Conservation (phyloP, 2,888 invertebrate species). For the Rhimphoctona megacephalus region DNA sequence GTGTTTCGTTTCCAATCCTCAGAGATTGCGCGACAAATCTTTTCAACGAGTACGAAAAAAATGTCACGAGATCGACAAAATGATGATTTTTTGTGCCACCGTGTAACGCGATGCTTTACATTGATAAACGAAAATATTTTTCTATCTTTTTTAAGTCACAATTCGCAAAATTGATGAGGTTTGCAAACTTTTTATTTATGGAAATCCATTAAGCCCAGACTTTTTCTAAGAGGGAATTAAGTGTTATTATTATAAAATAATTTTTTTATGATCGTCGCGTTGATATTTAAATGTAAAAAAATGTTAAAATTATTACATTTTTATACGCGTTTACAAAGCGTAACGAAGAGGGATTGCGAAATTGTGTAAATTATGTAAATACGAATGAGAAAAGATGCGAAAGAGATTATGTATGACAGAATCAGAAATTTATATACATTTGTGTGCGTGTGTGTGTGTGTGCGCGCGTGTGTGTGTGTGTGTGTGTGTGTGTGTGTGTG, state of each 20-base stretch:
- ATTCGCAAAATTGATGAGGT: background rate
- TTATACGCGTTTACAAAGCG: background rate
- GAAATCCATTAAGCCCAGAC: background rate
- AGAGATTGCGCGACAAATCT: slow-evolving; percentile 26
- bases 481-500: too few species aligned
- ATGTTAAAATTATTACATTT: background rate
- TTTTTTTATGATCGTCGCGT: background rate
- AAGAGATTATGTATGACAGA: background rate
- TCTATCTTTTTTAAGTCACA: background rate
- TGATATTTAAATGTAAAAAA: background rate
- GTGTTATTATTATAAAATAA: background rate
- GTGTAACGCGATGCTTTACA: background rate
- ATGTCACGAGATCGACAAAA: background rate
- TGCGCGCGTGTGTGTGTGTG: too few species aligned
- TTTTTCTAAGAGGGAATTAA: background rate
- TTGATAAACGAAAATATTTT: background rate
- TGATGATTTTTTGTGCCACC: too few species aligned
- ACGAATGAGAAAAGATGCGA: slow-evolving; percentile 9
- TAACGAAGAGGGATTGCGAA: background rate
- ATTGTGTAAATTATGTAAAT: slow-evolving; percentile 18
- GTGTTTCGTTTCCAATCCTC: slow-evolving; percentile 60
- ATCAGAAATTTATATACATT: background rate
- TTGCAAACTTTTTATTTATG: too few species aligned
- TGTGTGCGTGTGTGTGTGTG: background rate
- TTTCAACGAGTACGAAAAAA: slow-evolving; percentile 31